Base-by-base conservation (phyloP, 1,140 invertebrate genomes). In the Sweltsa coloradensis region DNA sequence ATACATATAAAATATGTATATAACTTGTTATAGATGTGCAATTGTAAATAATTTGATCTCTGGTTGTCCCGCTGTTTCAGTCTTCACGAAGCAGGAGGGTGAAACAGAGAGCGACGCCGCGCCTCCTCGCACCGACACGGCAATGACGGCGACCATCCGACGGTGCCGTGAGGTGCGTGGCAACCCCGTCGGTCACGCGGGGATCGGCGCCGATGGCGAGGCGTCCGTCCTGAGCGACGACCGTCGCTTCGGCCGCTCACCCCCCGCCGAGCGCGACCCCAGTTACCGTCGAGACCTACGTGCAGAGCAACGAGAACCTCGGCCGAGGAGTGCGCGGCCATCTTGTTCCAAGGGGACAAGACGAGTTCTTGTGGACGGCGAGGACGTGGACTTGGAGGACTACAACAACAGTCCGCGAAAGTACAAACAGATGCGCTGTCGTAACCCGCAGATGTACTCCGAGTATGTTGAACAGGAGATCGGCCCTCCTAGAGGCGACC, bases 41-140 rank as follows among this genome's bases (percentile, higher is more conserved):
- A n/a, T 31, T 34, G 4, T 14, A 27, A 2, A 27, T 31, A 5
- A 18, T 41, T 43, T 49, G 22, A 14, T 13, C 42, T 40, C 26
- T 45, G 25, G 29, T n/a, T n/a, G n/a, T n/a, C n/a, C n/a, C n/a
- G n/a, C n/a, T n/a, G n/a, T n/a, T 43, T 14, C 37, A 59, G 57
- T 59, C 50, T 59, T 59, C 42, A 57, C 57, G 9, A 59, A 59
- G 41, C 54, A 59, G 49, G 57, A 57, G 16, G 51, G 52, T 9
- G 57, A 59, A n/a, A 52, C 50, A 3, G 57, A 59, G 42, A 55
- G 52, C 34, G 54, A 59, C 29, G 53, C 39, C 9, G 50, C 53
- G 13, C 54, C 55, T 2, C 55, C 55, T 3, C 45, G 27, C 47
- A 48, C 29, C 21, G n/a, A n/a, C n/a, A n/a, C n/a, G 47, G 46